A percentile compares a stretch with the other conserved stretches of the same genome.
Evolutionary conservation across 2,888 invertebrate genomes (phyloP).

Genomic region (Agriotes lineatus): DNA sequence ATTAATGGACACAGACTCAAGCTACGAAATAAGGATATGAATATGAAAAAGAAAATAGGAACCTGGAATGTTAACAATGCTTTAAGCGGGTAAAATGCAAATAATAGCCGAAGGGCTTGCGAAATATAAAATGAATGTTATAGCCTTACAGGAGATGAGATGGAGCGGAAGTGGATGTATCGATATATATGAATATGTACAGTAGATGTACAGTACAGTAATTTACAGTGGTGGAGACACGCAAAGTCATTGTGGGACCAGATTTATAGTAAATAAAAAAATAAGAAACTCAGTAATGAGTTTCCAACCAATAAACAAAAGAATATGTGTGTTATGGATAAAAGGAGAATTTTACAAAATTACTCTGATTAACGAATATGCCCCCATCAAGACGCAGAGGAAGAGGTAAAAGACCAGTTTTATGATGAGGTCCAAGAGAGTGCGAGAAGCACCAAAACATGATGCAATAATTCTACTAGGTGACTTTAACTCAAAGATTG

Average conservation of each 20-base stretch:
- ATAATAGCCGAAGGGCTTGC: too few species aligned
- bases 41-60: neutral
- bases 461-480: neutral
- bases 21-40: slow-evolving; percentile 1
- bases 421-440: neutral
- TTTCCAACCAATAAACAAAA: slow-evolving; percentile 1
- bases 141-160: too few species aligned
- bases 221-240: neutral
- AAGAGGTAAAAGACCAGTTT: neutral
- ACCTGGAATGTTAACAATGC: neutral
- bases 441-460: neutral
- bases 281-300: neutral
- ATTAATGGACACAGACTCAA: neutral
- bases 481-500: neutral
- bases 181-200: neutral
- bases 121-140: too few species aligned
- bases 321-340: neutral
- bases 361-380: neutral
- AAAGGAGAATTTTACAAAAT: neutral
- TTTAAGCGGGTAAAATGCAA: neutral
- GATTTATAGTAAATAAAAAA: neutral
- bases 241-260: neutral
- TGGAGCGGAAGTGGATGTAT: neutral
- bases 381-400: neutral
- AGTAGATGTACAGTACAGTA: too few species aligned